Evolutionary conservation across 2,888 invertebrate species (phyloP).

Genomic region (Amphimallon solstitiale): DNA sequence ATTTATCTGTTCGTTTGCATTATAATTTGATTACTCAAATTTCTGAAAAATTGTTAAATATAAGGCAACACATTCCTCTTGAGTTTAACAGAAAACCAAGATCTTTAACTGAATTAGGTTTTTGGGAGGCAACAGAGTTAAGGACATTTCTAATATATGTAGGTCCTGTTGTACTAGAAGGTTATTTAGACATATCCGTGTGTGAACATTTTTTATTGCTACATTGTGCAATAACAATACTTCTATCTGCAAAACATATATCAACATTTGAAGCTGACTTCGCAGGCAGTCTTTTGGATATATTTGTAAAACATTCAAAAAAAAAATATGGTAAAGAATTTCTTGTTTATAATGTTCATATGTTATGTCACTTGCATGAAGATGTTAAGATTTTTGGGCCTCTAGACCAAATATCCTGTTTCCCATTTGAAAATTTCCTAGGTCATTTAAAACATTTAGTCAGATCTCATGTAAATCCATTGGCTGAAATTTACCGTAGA

Average conservation of each 20-base stretch:
- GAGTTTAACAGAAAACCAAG: conserved; percentile 41
- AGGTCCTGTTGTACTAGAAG: conserved; percentile 36
- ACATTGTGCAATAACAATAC: conserved; percentile 35
- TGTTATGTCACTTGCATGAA: conserved; percentile 4
- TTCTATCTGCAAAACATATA: conserved; percentile 1
- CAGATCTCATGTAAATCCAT: too few relatives aligned
- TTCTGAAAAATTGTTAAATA: conserved; percentile 5
- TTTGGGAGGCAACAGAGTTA: conserved; percentile 43
- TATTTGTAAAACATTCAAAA: conserved; percentile 24
- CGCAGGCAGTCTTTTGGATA: conserved; percentile 16
- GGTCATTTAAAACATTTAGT: too few relatives aligned
- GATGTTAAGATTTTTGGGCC: conserved; percentile 12
- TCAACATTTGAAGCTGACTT: conserved; percentile 4
- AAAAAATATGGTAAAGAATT: conserved; percentile 24
- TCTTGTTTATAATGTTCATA: conserved; percentile 28
- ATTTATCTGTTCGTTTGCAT: neutral
- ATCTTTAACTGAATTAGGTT: conserved; percentile 34
- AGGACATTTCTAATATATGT: conserved; percentile 40
- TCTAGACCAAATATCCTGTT: conserved; percentile 20
- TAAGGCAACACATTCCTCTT: conserved; percentile 21
- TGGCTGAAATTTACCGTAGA: too few relatives aligned
- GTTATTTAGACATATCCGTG: conserved; percentile 16
- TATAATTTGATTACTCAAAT: neutral
- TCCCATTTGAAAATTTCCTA: conserved; percentile 36
- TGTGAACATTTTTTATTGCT: conserved; percentile 38